Evolutionary conservation across 2,888 invertebrate genomes (phyloP), one percentile per base, ranked within the genome.

Genomic region (Drosophila algonquin): DNA sequence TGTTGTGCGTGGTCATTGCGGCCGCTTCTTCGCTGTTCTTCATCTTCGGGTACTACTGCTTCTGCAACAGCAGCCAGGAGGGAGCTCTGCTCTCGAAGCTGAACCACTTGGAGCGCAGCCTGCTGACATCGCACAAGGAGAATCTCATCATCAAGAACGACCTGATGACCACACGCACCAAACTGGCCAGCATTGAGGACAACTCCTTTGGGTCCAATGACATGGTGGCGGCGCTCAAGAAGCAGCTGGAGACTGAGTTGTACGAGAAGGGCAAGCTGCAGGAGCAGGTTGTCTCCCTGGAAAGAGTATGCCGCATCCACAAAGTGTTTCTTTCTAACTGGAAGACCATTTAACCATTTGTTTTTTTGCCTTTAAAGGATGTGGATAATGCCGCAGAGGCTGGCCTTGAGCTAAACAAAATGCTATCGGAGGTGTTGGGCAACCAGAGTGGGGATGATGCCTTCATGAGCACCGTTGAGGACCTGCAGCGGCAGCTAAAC

Each of bases 331-430:
- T 35, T 35, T 5, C 4, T 1, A 24, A 21, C 14, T 7, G 1
- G 1, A 4, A 8, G 8, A 1, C 5, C 18, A 18, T 18, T 21
- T 18, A 0, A 32, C n/a, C 3, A 3, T 24, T 50, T 21, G 3
- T 0, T 21, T n/a, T 45, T 0, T 12, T 3, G 12, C 2, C 1
- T 56, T 32, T 1, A 8, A 5, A 94, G 90, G 94, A 97, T 88
- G 93, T 97, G 48, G 97, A 97, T 91, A 95, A 94, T 84, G 96
- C 96, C 0, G 96, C 97, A 0, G 96, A 96, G 82, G 96, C 96
- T 8, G 95, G 95, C 50, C 92, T 97, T 76, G 97, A 97, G 91
- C 90, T 95, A 55, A 95, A 95, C 85, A 93, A 93, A 87, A 95
- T 95, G 93, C 91, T 95, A 35, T 93, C 94, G 0, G 95, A 95